These are phyloP conservation scores for Collichthys lucidus DNA, from an alignment of 2,113 vertebrate genomes.

Conservation along the genomic window DNA sequence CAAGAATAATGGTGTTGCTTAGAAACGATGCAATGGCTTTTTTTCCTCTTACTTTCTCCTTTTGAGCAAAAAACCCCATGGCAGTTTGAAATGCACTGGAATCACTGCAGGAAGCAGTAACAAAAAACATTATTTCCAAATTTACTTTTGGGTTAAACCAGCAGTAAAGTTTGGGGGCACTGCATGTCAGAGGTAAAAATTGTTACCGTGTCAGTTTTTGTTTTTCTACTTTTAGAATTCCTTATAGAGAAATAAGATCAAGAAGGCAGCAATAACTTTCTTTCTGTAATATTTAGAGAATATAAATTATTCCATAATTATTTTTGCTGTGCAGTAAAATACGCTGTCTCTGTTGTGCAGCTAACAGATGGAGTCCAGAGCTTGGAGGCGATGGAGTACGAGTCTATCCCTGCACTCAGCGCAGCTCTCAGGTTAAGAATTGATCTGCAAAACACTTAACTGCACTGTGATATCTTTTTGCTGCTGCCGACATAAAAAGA, in stretches of 20 bases:
- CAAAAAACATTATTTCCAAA: not conserved
- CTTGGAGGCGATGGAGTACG: constrained; percentile 95
- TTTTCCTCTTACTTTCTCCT: constrained; percentile 12
- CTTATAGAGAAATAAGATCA: not conserved
- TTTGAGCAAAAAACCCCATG: constrained; percentile 22
- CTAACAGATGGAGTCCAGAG: constrained; percentile 93
- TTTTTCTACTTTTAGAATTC: not conserved
- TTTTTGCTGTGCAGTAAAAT: not conserved
- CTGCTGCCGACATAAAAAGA: not conserved
- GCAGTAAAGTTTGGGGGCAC: not conserved
- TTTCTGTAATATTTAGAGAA: not conserved
- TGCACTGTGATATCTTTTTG: not conserved
- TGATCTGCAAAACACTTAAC: not conserved
- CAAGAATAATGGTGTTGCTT: constrained; percentile 65
- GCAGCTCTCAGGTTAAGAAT: constrained; percentile 70
- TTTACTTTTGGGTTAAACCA: not conserved
- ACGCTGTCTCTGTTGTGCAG: constrained; percentile 58
- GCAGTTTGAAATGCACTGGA: not conserved
- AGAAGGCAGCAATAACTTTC: not conserved
- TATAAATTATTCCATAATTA: not conserved
- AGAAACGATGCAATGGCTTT: constrained; percentile 53
- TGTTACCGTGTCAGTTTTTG: not conserved
- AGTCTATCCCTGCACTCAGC: constrained; percentile 86
- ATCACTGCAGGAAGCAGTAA: not conserved
- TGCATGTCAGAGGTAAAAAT: too few species aligned